Percentiles rank a stretch among this genome's conserved stretches.
Evolutionary conservation across 2,888 invertebrate species (phyloP).

Genomic region (Teinopalpus imperialis): DNA sequence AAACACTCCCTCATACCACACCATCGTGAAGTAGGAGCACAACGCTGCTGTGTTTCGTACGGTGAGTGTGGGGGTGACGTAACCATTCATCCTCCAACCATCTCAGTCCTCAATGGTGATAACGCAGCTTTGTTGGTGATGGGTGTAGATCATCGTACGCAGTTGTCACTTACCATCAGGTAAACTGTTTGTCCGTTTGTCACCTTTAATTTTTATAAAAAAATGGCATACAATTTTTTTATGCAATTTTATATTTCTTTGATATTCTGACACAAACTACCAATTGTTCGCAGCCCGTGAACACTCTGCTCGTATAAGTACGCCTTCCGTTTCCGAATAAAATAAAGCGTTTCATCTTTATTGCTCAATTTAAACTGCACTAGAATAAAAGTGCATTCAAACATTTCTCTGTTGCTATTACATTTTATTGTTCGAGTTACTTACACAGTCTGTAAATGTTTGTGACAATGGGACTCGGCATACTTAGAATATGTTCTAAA

Average conservation of each 20-base stretch:
- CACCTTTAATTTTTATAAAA: too few relatives aligned
- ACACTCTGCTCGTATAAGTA: slow-evolving; percentile 8
- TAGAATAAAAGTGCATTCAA: slow-evolving; percentile 4
- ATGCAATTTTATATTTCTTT: background rate
- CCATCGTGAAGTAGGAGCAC: too few relatives aligned
- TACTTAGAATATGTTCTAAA: too few relatives aligned
- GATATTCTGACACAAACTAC: background rate
- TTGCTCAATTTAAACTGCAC: slow-evolving; percentile 15
- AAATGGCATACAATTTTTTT: background rate
- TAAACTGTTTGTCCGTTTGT: too few relatives aligned
- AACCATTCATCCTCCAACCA: too few relatives aligned
- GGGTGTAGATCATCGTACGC: too few relatives aligned
- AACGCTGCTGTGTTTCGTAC: too few relatives aligned
- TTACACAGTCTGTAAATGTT: background rate
- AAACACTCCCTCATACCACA: too few relatives aligned
- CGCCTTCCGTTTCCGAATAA: slow-evolving; percentile 19
- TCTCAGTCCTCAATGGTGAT: too few relatives aligned
- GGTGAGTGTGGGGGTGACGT: too few relatives aligned
- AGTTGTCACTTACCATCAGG: too few relatives aligned
- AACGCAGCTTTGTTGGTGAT: too few relatives aligned
- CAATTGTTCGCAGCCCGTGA: slow-evolving; percentile 4
- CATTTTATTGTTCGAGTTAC: slow-evolving; percentile 3
- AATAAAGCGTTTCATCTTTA: slow-evolving; percentile 19
- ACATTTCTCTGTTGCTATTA: background rate
- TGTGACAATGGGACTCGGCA: background rate